Conservation (phyloP, 1,140 invertebrate genomes). For the Euglossa dilemma region DNA sequence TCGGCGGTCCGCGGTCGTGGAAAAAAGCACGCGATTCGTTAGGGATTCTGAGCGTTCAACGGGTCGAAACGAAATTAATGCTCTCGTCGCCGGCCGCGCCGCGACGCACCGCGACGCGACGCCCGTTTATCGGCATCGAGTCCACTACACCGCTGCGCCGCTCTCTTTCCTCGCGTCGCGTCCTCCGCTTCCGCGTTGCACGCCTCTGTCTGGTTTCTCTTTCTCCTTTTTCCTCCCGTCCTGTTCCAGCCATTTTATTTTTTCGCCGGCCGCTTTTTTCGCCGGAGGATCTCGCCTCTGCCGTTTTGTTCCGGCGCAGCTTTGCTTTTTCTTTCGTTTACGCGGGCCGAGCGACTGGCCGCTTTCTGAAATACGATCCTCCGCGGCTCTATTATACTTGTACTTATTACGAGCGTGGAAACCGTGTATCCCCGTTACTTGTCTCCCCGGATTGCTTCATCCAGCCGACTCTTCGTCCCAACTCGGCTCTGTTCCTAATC, state of each 20-base stretch:
- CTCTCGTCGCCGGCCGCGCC: not conserved
- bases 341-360: not conserved
- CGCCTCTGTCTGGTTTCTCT: not conserved
- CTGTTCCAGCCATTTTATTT: not conserved
- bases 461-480: not conserved
- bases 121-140: constrained; percentile 32
- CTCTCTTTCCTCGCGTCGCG: not conserved
- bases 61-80: constrained; percentile 48
- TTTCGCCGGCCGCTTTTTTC: not conserved
- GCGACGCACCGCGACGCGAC: not conserved
- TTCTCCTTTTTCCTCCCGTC: not conserved
- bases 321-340: not conserved
- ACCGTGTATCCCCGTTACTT: not conserved
- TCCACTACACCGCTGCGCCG: not conserved
- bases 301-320: not conserved
- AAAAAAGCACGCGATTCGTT: constrained; percentile 47
- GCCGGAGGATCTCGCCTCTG: not conserved
- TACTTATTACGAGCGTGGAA: constrained; percentile 24
- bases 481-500: not conserved
- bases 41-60: constrained; percentile 47
- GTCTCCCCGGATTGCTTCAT: constrained; percentile 13
- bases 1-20: constrained; percentile 13
- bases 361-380: constrained; percentile 25
- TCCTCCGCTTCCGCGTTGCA: not conserved
- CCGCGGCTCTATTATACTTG: constrained; percentile 15